Conservation (phyloP, 2,888 invertebrate genomes). For the Fragum fragum region DNA sequence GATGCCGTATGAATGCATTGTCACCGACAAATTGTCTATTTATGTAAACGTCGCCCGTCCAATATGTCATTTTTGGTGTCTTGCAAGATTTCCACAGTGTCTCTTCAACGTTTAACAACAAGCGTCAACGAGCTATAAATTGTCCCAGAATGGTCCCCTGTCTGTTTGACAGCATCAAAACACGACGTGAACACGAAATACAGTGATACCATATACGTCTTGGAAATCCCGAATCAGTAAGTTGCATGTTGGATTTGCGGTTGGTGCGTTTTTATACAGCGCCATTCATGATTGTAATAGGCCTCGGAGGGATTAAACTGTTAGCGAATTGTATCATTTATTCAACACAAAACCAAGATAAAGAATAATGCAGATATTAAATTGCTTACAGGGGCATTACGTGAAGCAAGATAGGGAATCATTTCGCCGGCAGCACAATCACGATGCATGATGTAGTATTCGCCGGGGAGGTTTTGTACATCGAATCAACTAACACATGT, state of each 20-base stretch:
- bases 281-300: slow-evolving; percentile 25
- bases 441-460: neutral
- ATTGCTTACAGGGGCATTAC: neutral
- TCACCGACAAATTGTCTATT: slow-evolving; percentile 28
- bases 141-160: slow-evolving; percentile 4
- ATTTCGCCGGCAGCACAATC: neutral
- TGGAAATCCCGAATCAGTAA: slow-evolving; percentile 16
- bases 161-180: slow-evolving; percentile 29
- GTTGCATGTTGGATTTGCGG: slow-evolving; percentile 10
- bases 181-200: slow-evolving; percentile 9
- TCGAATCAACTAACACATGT: neutral
- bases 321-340: slow-evolving; percentile 17
- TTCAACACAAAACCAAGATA: neutral
- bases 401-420: neutral
- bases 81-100: neutral
- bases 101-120: slow-evolving; percentile 7
- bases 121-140: slow-evolving; percentile 21
- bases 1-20: slow-evolving; percentile 14
- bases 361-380: neutral
- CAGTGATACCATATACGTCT: slow-evolving; percentile 17
- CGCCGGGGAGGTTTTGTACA: neutral
- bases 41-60: slow-evolving; percentile 23
- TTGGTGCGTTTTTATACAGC: slow-evolving; percentile 12
- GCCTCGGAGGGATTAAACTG: slow-evolving; percentile 6
- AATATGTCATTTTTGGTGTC: slow-evolving; percentile 29